Evolutionary conservation across 2,888 invertebrate species (phyloP).

Genomic region (Yponomeuta malinellus): DNA sequence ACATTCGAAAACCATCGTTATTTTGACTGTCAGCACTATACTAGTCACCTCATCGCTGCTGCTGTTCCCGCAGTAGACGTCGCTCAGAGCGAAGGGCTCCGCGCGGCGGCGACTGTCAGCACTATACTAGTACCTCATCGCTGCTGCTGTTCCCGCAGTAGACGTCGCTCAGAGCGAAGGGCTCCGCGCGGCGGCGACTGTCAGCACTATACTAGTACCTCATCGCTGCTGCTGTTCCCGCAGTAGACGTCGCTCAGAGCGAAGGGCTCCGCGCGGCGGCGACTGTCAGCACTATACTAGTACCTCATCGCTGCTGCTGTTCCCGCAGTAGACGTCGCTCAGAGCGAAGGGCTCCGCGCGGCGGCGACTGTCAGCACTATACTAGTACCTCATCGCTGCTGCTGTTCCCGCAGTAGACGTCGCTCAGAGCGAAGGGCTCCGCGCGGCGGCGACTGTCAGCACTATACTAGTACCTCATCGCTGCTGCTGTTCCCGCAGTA

Average conservation of each 20-base stretch:
- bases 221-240: not conserved
- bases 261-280: constrained; percentile 22
- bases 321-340: constrained; percentile 35
- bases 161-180: constrained; percentile 34
- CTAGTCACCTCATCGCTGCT: not conserved
- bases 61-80: constrained; percentile 32
- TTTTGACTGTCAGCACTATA: too few species aligned
- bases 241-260: constrained; percentile 40
- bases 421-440: constrained; percentile 29
- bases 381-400: not conserved
- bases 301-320: not conserved
- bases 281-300: not conserved
- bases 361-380: not conserved
- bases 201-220: not conserved
- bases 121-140: not conserved
- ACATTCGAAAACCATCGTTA: too few species aligned
- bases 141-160: constrained; percentile 27
- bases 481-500: constrained; percentile 28
- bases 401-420: constrained; percentile 33
- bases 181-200: constrained; percentile 14
- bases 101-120: constrained; percentile 9
- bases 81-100: constrained; percentile 30
- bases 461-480: not conserved
- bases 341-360: constrained; percentile 29
- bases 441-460: constrained; percentile 9